These are phyloP conservation scores for Sanderia malayensis DNA, from an alignment of 30 jellyfish, hydroid and myxozoan species.

Conservation along the genomic window DNA sequence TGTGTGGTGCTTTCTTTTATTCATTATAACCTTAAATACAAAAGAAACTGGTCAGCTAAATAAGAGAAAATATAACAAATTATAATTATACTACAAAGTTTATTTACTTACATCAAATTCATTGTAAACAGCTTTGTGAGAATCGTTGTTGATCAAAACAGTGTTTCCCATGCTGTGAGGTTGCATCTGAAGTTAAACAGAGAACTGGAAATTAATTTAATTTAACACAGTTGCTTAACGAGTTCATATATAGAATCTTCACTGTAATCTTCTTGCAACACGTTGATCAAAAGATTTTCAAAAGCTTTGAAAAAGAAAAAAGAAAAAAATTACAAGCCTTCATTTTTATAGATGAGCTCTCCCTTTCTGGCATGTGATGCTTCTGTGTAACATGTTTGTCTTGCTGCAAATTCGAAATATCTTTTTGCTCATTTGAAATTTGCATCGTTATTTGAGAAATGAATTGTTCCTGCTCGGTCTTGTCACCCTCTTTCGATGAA, in stretches of 20 bases:
- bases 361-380: background rate
- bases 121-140: constrained; percentile 31
- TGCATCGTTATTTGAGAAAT: background rate
- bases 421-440: background rate
- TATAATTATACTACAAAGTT: too few relatives aligned
- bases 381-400: background rate
- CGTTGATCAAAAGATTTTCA: too few relatives aligned
- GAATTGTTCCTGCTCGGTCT: background rate
- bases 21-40: constrained; percentile 41
- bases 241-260: too few relatives aligned
- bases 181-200: too few relatives aligned
- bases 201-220: too few relatives aligned
- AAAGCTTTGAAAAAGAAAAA: too few relatives aligned
- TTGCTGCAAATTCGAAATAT: background rate
- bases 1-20: constrained; percentile 38
- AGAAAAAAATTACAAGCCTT: too few relatives aligned
- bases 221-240: too few relatives aligned
- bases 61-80: too few relatives aligned
- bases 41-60: too few relatives aligned
- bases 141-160: constrained; percentile 7
- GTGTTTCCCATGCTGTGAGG: background rate
- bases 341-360: too few relatives aligned
- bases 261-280: too few relatives aligned
- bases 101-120: constrained; percentile 54
- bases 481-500: background rate